A percentile compares a stretch with the other conserved stretches of the same genome.
phyloP scores from a whole-genome alignment of 2,888 invertebrate genomes.

The Drosophila tripunctata region DNA sequence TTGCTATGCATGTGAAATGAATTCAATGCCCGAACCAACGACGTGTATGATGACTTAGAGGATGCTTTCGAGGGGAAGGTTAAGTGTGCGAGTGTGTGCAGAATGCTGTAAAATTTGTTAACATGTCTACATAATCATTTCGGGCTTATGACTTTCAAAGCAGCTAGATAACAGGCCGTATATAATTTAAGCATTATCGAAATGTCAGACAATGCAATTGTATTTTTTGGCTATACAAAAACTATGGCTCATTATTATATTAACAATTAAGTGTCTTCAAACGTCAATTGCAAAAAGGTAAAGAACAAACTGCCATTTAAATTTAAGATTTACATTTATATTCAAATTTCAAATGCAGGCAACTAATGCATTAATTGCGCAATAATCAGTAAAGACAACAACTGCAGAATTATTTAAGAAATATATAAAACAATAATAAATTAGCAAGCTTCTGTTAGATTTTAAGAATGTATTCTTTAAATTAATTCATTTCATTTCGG shows the following conservation, averaged over 20 bases:
- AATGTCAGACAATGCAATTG: conserved; percentile 26
- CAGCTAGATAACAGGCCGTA: background rate
- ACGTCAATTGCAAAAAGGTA: background rate
- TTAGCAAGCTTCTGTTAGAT: too few species aligned
- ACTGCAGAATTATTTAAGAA: too few species aligned
- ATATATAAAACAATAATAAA: too few species aligned
- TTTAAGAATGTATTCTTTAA: too few species aligned
- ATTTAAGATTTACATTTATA: background rate
- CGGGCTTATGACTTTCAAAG: conserved; percentile 44
- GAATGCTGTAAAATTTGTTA: conserved; percentile 66
- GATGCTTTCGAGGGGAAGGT: background rate
- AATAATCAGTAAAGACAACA: too few species aligned
- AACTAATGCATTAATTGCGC: background rate
- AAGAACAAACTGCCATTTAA: background rate
- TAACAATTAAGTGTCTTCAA: conserved; percentile 11
- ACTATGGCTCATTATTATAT: conserved; percentile 9
- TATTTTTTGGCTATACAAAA: background rate
- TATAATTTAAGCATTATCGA: conserved; percentile 14
- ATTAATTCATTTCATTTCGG: too few species aligned
- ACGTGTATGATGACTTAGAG: background rate
- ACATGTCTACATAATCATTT: conserved; percentile 63
- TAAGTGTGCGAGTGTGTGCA: conserved; percentile 36
- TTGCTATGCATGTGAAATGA: conserved; percentile 69
- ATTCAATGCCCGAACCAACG: conserved; percentile 45
- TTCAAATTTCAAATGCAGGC: background rate